A percentile compares a stretch with the other conserved stretches of the same genome.
These are phyloP conservation scores for Ptychoptera albimana DNA, from an alignment of 2,888 invertebrate genomes.

Conservation along the genomic window DNA sequence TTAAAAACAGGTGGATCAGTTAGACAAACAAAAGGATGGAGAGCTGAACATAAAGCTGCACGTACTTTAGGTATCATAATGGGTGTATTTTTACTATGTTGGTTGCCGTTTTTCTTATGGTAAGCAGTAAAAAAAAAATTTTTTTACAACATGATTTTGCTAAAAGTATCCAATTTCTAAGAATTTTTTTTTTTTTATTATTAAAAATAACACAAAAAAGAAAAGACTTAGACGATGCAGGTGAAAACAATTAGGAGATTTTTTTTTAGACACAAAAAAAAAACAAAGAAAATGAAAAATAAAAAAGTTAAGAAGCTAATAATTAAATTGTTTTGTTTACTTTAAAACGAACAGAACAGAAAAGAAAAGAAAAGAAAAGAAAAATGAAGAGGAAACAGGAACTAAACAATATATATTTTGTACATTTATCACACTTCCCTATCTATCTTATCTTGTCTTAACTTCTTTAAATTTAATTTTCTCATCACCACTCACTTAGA, in stretches of 20 bases:
- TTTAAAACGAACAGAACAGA: too few species aligned
- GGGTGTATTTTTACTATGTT: conserved; percentile 88
- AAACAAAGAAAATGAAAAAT: too few species aligned
- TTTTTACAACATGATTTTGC: conserved; percentile 1
- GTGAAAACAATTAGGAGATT: neutral
- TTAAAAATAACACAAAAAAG: neutral
- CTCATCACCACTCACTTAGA: too few species aligned
- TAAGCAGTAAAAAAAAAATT: conserved; percentile 33
- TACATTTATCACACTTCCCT: too few species aligned
- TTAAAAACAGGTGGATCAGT: conserved; percentile 32
- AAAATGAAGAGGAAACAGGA: too few species aligned
- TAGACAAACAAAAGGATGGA: conserved; percentile 65
- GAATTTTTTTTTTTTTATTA: too few species aligned
- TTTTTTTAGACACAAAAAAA: neutral
- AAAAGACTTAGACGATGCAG: neutral
- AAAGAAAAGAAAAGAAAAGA: too few species aligned
- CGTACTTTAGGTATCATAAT: conserved; percentile 92
- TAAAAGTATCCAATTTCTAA: neutral
- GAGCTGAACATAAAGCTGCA: conserved; percentile 84
- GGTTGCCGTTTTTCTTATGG: conserved; percentile 95
- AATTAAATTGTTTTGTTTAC: too few species aligned
- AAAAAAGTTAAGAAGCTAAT: too few species aligned
- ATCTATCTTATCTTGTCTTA: too few species aligned
- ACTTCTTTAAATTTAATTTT: too few species aligned
- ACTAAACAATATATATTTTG: too few species aligned